These are phyloP conservation scores for Siniperca chuatsi DNA, from an alignment of 2,113 vertebrate genomes.

Conservation along the genomic window DNA sequence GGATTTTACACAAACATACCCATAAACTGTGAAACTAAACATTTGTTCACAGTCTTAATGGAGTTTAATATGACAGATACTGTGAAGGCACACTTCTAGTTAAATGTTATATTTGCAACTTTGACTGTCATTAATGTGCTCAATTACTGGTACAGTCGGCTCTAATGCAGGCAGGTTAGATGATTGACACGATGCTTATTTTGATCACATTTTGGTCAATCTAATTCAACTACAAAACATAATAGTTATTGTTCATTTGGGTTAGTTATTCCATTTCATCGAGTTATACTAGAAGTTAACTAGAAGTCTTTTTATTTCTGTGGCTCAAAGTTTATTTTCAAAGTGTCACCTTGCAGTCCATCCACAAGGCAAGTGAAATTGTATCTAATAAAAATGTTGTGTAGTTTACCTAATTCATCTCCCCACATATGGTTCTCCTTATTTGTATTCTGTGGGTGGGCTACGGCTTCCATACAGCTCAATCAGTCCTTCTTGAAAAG, in stretches of 20 bases:
- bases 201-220: slow-evolving; percentile 17
- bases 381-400: slow-evolving; percentile 88
- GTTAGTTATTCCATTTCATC: slow-evolving; percentile 61
- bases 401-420: slow-evolving; percentile 87
- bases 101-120: neutral
- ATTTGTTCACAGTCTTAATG: slow-evolving; percentile 29
- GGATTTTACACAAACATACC: slow-evolving; percentile 35
- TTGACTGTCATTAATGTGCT: slow-evolving; percentile 11
- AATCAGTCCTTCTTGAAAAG: slow-evolving; percentile 80
- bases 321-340: slow-evolving; percentile 82
- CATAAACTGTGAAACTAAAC: slow-evolving; percentile 47
- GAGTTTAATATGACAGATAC: neutral
- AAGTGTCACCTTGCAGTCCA: slow-evolving; percentile 85
- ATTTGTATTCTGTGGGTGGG: slow-evolving; percentile 84
- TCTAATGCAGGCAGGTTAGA: neutral
- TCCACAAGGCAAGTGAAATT: slow-evolving; percentile 83
- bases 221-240: slow-evolving; percentile 35
- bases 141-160: neutral
- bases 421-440: slow-evolving; percentile 84
- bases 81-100: neutral
- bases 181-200: slow-evolving; percentile 26
- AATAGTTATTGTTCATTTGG: slow-evolving; percentile 53
- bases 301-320: slow-evolving; percentile 61
- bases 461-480: slow-evolving; percentile 81
- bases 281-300: slow-evolving; percentile 66